Percentiles rank a stretch among this genome's conserved stretches.
Evolutionary conservation across 2,888 invertebrate genomes (phyloP).

Genomic region (Cylloceria caligata): DNA sequence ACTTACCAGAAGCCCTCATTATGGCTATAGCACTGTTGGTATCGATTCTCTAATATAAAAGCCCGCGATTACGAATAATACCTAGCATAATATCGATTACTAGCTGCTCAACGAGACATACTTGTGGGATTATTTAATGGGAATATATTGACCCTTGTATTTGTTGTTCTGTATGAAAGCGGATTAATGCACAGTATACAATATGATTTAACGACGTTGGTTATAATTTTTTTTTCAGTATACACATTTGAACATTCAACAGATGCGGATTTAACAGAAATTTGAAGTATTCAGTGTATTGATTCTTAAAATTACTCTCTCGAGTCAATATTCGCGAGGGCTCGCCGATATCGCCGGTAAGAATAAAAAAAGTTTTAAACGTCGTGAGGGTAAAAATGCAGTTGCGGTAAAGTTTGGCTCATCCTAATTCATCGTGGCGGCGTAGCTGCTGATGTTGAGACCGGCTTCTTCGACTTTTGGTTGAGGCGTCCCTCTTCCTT

Average conservation of each 20-base stretch:
- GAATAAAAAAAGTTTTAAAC: constrained; percentile 9
- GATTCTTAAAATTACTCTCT: background rate
- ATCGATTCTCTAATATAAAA: constrained; percentile 46
- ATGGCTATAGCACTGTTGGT: constrained; percentile 28
- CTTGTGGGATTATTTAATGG: constrained; percentile 32
- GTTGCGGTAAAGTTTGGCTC: constrained; percentile 43
- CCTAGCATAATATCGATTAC: constrained; percentile 33
- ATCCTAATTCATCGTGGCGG: constrained; percentile 41
- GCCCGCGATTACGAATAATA: constrained; percentile 41
- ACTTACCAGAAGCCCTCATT: constrained; percentile 19
- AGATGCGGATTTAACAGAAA: background rate
- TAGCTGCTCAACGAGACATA: constrained; percentile 13
- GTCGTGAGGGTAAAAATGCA: constrained; percentile 25
- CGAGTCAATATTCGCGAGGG: background rate
- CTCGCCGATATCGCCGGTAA: background rate
- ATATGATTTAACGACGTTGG: too few relatives aligned
- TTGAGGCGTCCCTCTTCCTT: constrained; percentile 14
- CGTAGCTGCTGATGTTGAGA: constrained; percentile 9
- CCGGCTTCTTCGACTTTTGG: constrained; percentile 29
- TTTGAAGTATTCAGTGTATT: background rate
- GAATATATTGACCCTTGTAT: constrained; percentile 4
- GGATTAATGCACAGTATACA: background rate
- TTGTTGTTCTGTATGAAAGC: background rate
- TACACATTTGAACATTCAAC: too few relatives aligned
- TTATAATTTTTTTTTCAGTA: too few relatives aligned